Evolutionary conservation across 2,113 vertebrate genomes (phyloP), one percentile per base, ranked within the genome.

Genomic region (Solea solea): DNA sequence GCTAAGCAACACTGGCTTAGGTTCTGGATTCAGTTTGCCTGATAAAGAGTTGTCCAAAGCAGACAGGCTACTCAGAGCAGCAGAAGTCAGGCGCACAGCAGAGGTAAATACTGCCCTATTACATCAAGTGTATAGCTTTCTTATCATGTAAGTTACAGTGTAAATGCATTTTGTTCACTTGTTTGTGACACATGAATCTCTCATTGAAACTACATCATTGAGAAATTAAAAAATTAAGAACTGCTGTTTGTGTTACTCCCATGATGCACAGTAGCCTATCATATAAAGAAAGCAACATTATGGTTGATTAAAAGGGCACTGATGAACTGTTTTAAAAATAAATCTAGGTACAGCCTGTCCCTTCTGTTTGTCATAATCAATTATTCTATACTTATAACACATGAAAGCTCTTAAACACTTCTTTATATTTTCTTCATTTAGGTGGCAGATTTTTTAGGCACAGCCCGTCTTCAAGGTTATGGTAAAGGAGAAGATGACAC

Each of bases 21-120:
- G 94, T 56, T 95, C 95, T 64, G 95, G 94, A 58, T 99, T 98
- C 89, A 95, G 86, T 64, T 92, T 99, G n/a, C 95, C 97, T 46
- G 96, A 98, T 62, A 99, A 99, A 74, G 97, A 98, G 69, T 91
- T 98, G 58, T 94, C 95, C 48, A 99, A 99, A 92, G 93, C 96
- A 58, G 98, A 99, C 81, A 93, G 95, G 72, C 93, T 98, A 15
- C 95, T 98, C 82, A 93, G 95, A 64, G 94, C 95, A 69, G 92
- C 95, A 3, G 97, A 98, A 64, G 89, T 94, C 50, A 95, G 96
- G 53, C 94, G 96, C 64, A 94, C 96, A 74, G 94, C 96, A 78
- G 97, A 99, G 88, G 95, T 96, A 97, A 83, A 50, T 64, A 21
- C 7, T 48, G 1, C 45, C n/a, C 4, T 54, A 3, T 53, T 65